A percentile compares a stretch with the other conserved stretches of the same genome.
Conservation (phyloP, 2,888 invertebrate species). For the Mechanitis messenoides region DNA sequence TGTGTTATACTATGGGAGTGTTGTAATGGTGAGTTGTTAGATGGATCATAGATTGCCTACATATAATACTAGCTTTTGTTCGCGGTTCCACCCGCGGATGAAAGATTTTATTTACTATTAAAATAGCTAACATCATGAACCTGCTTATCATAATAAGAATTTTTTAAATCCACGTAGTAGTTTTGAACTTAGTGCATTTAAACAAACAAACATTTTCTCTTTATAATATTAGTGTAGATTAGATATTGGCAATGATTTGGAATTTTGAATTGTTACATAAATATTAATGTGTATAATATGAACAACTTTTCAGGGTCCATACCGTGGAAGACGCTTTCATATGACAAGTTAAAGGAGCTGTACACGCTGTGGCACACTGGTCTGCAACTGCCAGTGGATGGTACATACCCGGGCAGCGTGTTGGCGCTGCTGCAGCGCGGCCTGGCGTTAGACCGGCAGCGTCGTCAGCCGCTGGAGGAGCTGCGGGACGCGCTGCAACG, state of each 20-base stretch:
- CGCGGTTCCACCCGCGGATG: no score
- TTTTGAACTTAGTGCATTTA: no score
- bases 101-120: no score
- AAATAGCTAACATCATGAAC: no score
- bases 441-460: conserved; percentile 43
- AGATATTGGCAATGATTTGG: no score
- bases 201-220: no score
- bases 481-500: conserved; percentile 48
- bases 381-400: conserved; percentile 51
- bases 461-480: conserved; percentile 45
- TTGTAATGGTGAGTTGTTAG: conserved; percentile 55
- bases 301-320: conserved; percentile 43
- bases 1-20: conserved; percentile 64
- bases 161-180: no score
- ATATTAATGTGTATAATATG: no score
- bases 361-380: conserved; percentile 58
- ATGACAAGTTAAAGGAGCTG: conserved; percentile 55
- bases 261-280: no score
- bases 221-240: no score
- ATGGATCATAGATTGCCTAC: neutral
- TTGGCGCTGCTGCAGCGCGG: conserved; percentile 54
- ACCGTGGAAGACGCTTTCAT: conserved; percentile 58
- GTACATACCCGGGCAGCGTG: conserved; percentile 61
- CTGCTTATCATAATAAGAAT: no score
- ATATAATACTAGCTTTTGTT: neutral